Evolutionary conservation across 2,888 invertebrate species (phyloP), one percentile per base, ranked within the genome.

Genomic region (Drosophila vallismaia): DNA sequence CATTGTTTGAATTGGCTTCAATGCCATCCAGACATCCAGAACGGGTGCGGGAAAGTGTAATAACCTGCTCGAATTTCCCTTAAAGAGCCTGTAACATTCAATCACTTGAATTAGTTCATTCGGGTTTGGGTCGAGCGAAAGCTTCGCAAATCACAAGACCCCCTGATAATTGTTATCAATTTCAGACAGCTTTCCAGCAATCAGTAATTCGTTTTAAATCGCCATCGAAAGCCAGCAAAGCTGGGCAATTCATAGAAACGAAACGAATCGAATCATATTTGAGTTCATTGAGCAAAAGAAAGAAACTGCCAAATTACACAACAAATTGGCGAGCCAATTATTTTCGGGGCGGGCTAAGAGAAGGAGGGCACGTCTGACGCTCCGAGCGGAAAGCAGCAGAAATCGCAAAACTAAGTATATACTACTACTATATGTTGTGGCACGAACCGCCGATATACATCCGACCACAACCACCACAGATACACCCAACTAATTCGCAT

Each of bases 111-210:
- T 66, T 66, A 29, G 63, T 64, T 14, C 36, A 36, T 12, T 36
- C 10, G 24, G 33, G 14, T n/a, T 52, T 52, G 29, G 63, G 64
- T 45, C 29, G 64, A 36, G 6, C 14, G 44, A 70, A 56, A 68
- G 59, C 71, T 76, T 48, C 63, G 31, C n/a, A 33, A 59, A 79
- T 75, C 83, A 85, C 86, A 80, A 86, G 83, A 83, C 40, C 40
- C 73, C 73, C 44, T 46, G 67, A 56, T 69, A 51, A 69, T 69
- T 53, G 51, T 74, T 86, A 82, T 83, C 86, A 76, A 64, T 76
- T 56, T 72, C 63, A 82, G 84, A 80, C 84, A 68, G 76, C 54
- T 76, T 78, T 68, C 48, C 57, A 71, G 28, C 19, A 55, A 33
- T 29, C 28, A 26, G 24, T 54, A 62, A 62, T 71, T 49, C 62